Evolutionary conservation across 2,888 invertebrate genomes (phyloP), one percentile per base, ranked within the genome.

Genomic region (Lycia hirtaria): DNA sequence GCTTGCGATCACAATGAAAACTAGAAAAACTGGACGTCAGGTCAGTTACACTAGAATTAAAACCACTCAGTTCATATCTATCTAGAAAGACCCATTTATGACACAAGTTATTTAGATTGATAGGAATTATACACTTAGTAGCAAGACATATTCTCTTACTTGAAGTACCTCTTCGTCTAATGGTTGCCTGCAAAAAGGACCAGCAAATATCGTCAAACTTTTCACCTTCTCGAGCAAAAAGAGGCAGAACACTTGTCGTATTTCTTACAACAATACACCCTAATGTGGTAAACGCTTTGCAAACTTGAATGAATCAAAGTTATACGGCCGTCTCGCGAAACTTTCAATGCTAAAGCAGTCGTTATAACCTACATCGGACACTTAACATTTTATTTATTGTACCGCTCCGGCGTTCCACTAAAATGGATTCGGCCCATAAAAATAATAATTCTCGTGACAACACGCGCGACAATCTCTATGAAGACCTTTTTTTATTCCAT

Each of bases 401-500:
- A 35, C 48, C 41, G 32, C 52, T 52, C 35, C 48, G 30, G 17
- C 47, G 59, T 56, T 62, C 50, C 64, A 62, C 62, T 60, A 65
- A 57, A 67, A 65, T 64, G 63, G 63, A 60, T 65, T 62, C 54
- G 38, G 26, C 56, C 55, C 65, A 67, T 67, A 66, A 66, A 69
- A 68, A 53, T 63, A 67, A 64, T 62, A 58, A 58, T 53, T 58
- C 57, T 60, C 62, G 45, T 41, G 33, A 48, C 43, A 62, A 51
- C 66, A 61, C 60, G 35, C 63, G 67, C 59, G 64, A 65, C 64
- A 64, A 61, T 61, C 60, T 67, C 62, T 69, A 67, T 65, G 63
- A 68, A 72, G 67, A 67, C 71, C 67, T 73, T 75, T 73, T n/a
- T 73, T 73, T 73, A 68, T 66, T 67, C 73, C 71, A 73, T 77